Evolutionary conservation across 2,113 vertebrate species (phyloP).

Genomic region (Tragelaphus scriptus): DNA sequence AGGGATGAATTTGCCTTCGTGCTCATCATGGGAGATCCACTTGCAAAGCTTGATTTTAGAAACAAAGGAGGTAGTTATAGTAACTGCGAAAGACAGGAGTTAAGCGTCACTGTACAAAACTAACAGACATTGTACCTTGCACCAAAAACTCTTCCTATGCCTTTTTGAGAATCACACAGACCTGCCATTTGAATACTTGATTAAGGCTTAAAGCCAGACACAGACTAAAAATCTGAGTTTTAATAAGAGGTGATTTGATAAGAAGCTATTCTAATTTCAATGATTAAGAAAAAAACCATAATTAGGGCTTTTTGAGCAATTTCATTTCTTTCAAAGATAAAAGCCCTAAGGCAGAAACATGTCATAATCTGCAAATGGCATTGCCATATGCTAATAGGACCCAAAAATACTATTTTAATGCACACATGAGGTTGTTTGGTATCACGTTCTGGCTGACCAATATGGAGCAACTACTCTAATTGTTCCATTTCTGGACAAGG

Average conservation of each 20-base stretch:
- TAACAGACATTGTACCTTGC: background rate
- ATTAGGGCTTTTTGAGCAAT: slow-evolving; percentile 56
- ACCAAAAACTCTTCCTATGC: background rate
- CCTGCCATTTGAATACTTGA: slow-evolving; percentile 40
- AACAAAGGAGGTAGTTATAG: slow-evolving; percentile 58
- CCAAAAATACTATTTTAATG: background rate
- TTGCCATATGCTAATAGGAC: background rate
- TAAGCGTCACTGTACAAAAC: background rate
- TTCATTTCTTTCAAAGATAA: slow-evolving; percentile 61
- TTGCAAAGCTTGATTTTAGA: slow-evolving; percentile 48
- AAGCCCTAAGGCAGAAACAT: slow-evolving; percentile 41
- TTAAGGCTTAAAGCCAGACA: slow-evolving; percentile 37
- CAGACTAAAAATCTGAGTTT: slow-evolving; percentile 49
- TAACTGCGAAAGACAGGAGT: slow-evolving; percentile 29
- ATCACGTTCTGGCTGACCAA: background rate
- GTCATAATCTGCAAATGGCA: background rate
- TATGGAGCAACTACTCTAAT: slow-evolving; percentile 15
- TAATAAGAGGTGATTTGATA: slow-evolving; percentile 61
- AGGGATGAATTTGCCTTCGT: slow-evolving; percentile 33
- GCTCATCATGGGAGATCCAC: slow-evolving; percentile 56
- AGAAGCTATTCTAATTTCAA: slow-evolving; percentile 55
- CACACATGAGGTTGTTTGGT: background rate
- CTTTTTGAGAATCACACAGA: background rate
- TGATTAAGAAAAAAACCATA: slow-evolving; percentile 51
- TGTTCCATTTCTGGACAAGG: slow-evolving; percentile 2